These are phyloP conservation scores for Orchestia grillus DNA, from an alignment of 1,140 invertebrate species.

Conservation along the genomic window DNA sequence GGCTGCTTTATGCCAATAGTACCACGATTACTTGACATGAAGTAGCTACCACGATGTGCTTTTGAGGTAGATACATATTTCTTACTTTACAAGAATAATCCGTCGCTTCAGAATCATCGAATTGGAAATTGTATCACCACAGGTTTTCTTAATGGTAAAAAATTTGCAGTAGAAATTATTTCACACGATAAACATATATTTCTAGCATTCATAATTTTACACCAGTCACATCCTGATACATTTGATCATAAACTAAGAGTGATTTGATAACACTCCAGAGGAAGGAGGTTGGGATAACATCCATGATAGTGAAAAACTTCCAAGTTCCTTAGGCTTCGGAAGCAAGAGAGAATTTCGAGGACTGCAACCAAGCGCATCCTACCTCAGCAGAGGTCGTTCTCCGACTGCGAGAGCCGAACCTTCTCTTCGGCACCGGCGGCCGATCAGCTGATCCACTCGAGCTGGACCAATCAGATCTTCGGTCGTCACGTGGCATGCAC, in stretches of 20 bases:
- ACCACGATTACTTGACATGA: neutral
- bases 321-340: neutral
- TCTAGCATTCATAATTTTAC: neutral
- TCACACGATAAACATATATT: neutral
- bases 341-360: neutral
- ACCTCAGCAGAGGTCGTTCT: slow-evolving; percentile 37
- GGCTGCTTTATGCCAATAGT: neutral
- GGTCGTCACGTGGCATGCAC: slow-evolving; percentile 22
- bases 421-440: slow-evolving; percentile 50
- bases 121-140: neutral
- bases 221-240: slow-evolving; percentile 9
- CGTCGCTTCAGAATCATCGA: neutral
- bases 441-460: slow-evolving; percentile 53
- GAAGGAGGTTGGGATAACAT: neutral
- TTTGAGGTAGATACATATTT: neutral
- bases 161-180: neutral
- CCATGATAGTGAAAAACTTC: neutral
- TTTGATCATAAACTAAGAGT: neutral
- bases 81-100: neutral
- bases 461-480: neutral
- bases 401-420: slow-evolving; percentile 45
- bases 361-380: neutral
- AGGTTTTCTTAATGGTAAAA: neutral
- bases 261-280: neutral
- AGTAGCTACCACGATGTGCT: neutral